A percentile compares a stretch with the other conserved stretches of the same genome.
Evolutionary conservation across 2,888 invertebrate genomes (phyloP).

Genomic region (Aplocera efformata): DNA sequence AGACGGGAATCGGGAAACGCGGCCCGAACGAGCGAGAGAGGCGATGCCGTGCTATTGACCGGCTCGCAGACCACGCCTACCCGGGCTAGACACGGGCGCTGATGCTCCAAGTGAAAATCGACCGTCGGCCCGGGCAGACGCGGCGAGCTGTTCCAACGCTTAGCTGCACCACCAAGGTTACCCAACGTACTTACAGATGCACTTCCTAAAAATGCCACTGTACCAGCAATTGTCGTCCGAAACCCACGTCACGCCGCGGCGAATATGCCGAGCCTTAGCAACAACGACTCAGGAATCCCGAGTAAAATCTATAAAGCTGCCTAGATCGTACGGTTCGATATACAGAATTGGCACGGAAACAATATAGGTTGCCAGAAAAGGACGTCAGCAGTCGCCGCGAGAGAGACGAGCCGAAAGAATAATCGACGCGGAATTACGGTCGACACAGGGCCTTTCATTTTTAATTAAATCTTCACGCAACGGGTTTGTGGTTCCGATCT

Average conservation of each 20-base stretch:
- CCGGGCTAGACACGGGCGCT: slow-evolving; percentile 75
- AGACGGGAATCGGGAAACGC: slow-evolving; percentile 43
- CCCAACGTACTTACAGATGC: slow-evolving; percentile 56
- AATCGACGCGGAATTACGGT: slow-evolving; percentile 51
- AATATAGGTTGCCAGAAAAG: slow-evolving; percentile 68
- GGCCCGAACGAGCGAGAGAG: slow-evolving; percentile 54
- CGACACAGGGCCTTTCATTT: slow-evolving; percentile 50
- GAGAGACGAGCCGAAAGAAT: slow-evolving; percentile 55
- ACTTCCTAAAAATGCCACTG: slow-evolving; percentile 43
- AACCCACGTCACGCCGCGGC: slow-evolving; percentile 29
- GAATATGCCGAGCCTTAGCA: slow-evolving; percentile 29
- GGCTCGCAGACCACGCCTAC: slow-evolving; percentile 78
- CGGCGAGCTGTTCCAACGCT: slow-evolving; percentile 45
- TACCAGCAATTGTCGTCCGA: slow-evolving; percentile 23
- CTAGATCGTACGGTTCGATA: slow-evolving; percentile 62
- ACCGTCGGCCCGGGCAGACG: slow-evolving; percentile 78
- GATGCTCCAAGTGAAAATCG: slow-evolving; percentile 79
- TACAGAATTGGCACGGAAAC: slow-evolving; percentile 66
- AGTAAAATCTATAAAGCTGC: slow-evolving; percentile 56
- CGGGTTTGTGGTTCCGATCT: slow-evolving; percentile 39
- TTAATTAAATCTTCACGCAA: slow-evolving; percentile 52
- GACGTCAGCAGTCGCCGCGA: slow-evolving; percentile 54
- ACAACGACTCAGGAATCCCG: slow-evolving; percentile 33
- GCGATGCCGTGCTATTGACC: slow-evolving; percentile 77
- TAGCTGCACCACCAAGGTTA: slow-evolving; percentile 73